Conservation (phyloP, 2,797 vertebrate species). For the Xenentodon cancila region DNA sequence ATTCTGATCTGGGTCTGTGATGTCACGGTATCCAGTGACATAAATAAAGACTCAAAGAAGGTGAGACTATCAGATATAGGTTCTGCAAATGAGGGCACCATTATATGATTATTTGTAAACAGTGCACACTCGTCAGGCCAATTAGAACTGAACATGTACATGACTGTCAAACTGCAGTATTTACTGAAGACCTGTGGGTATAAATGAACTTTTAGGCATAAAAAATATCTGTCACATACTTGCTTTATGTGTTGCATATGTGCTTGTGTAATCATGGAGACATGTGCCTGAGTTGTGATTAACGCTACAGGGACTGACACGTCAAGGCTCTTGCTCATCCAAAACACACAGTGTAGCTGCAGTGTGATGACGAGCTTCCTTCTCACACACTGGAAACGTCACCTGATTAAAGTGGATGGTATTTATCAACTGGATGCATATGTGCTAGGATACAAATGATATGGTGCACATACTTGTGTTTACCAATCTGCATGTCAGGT, state of each 20-base stretch:
- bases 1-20: too few species aligned
- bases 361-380: conserved; percentile 14
- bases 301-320: not conserved
- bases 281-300: not conserved
- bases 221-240: not conserved
- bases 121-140: too few species aligned
- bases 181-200: not conserved
- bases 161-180: not conserved
- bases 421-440: conserved; percentile 1
- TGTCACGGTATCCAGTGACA: too few species aligned
- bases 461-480: not conserved
- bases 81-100: too few species aligned
- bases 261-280: not conserved
- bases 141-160: not conserved
- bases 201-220: too few species aligned
- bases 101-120: too few species aligned
- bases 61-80: too few species aligned
- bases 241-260: not conserved
- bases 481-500: conserved; percentile 22
- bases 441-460: conserved; percentile 3
- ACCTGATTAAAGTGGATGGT: conserved; percentile 12
- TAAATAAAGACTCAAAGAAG: too few species aligned
- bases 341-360: not conserved
- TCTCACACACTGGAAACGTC: conserved; percentile 3
- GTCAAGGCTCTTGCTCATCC: conserved; percentile 10